These are phyloP conservation scores for Lasioglossum calceatum DNA, from an alignment of 2,888 invertebrate species.

Conservation along the genomic window DNA sequence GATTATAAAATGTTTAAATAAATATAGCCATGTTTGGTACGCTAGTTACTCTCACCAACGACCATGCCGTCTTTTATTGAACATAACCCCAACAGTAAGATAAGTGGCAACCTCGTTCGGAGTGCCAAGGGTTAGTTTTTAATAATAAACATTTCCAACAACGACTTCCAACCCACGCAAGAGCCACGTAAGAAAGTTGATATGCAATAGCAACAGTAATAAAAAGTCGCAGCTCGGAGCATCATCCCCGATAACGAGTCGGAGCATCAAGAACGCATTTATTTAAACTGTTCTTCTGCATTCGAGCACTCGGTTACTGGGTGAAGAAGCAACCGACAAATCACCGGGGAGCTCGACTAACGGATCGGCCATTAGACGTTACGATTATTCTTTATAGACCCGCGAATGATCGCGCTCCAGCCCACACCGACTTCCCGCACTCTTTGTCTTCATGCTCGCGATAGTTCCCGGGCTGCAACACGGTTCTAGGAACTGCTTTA, in stretches of 20 bases:
- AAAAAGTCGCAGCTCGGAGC: not conserved
- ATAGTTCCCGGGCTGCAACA: not conserved
- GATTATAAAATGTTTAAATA: too few relatives aligned
- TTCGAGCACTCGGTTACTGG: not conserved
- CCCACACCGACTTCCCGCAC: not conserved
- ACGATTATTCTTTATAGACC: slow-evolving; percentile 39
- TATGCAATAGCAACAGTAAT: not conserved
- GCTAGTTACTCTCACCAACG: too few relatives aligned
- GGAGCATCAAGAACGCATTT: not conserved
- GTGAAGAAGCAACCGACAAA: slow-evolving; percentile 39
- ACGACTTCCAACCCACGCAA: not conserved
- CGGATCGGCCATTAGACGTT: slow-evolving; percentile 30
- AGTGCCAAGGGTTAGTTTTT: too few relatives aligned
- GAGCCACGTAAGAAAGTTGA: not conserved
- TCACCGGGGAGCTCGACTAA: slow-evolving; percentile 31
- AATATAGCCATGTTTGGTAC: too few relatives aligned
- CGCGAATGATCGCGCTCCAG: slow-evolving; percentile 13
- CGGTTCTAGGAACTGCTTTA: slow-evolving; percentile 44
- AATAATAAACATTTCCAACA: too few relatives aligned
- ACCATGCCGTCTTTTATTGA: too few relatives aligned
- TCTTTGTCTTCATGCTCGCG: not conserved
- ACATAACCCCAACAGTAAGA: too few relatives aligned
- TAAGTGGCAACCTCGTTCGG: too few relatives aligned
- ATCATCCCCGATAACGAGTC: not conserved
- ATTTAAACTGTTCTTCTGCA: not conserved